Conservation (phyloP, 2,888 invertebrate genomes). For the Drymonia ruficornis region DNA sequence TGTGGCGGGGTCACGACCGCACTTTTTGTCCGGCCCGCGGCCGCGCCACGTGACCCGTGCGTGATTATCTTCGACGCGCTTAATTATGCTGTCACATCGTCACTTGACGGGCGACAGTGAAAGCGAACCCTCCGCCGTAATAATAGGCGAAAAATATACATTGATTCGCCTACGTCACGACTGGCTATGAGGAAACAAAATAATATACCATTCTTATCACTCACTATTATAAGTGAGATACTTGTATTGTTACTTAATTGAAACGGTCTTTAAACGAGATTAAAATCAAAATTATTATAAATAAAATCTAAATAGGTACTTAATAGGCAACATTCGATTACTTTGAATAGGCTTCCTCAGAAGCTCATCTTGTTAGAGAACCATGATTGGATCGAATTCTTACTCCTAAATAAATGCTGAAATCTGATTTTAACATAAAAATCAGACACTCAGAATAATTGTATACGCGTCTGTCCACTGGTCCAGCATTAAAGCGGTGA, state of each 20-base stretch:
- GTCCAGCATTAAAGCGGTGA: slow-evolving; percentile 38
- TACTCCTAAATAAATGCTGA: background rate
- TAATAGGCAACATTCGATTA: no score
- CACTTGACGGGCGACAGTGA: slow-evolving; percentile 79
- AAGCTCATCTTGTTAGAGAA: no score
- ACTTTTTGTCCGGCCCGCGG: slow-evolving; percentile 69
- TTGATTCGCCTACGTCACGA: background rate
- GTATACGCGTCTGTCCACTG: slow-evolving; percentile 22
- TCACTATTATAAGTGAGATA: no score
- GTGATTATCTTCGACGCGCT: slow-evolving; percentile 79
- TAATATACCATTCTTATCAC: no score
- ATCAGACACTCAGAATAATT: background rate
- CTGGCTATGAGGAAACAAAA: no score
- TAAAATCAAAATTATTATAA: no score
- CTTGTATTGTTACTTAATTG: no score
- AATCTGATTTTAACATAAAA: background rate
- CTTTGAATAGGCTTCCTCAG: no score
- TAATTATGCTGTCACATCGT: slow-evolving; percentile 83
- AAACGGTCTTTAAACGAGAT: no score
- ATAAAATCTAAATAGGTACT: no score
- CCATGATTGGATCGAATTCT: background rate
- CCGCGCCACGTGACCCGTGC: slow-evolving; percentile 67
- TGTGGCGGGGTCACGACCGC: slow-evolving; percentile 75
- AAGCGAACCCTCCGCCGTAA: slow-evolving; percentile 70
- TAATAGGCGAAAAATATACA: slow-evolving; percentile 56